Evolutionary conservation across 2,797 vertebrate species (phyloP), one percentile per base, ranked within the genome.

Genomic region (Scomberomorus guttatus): DNA sequence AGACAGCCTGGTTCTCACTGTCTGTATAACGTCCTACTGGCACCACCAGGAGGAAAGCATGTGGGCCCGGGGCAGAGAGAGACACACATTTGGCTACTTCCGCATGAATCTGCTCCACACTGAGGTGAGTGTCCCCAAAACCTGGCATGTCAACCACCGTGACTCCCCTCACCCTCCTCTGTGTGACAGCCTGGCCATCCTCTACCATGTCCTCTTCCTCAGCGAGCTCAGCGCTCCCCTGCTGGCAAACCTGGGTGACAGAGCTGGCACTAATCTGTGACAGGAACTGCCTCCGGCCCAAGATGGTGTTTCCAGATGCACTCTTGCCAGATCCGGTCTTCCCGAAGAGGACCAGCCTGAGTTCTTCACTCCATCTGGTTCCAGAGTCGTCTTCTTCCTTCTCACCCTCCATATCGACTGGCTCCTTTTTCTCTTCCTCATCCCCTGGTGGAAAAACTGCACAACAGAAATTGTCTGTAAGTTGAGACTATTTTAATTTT

Each of bases 11-110:
- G 24, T 61, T 66, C 37, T 96, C 95, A 6, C 86, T 70, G 1
- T 89, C 86, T 6, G 96, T 96, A 73, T 94, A 96, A 62, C 95
- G 93, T 3, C 96, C 96, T n/a, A 96, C 61, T 1, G 94, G 95
- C 25, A 95, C 87, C 24, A 95, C 95, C 54, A 97, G 81, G 51
- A 97, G 94, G 84, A 97, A 95, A 5, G 94, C 95, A 0, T 97
- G 96, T 0, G 96, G 96, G 4, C 96, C 96, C 0, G 96, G 96
- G 3, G 93, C 89, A 0, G 83, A 94, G 12, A 95, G 91, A 17
- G 85, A 76, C 74, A 97, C 93, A 50, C 96, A 96, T 52, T 92
- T 93, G 1, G 93, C 90, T 0, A 96, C 89, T 75, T 97, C 95
- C 5, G 64, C 52, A 5, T 91, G 77, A 63, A 92, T 86, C 85